phyloP scores from a whole-genome alignment of 2,888 invertebrate species.

The Yponomeuta plumbellus region DNA sequence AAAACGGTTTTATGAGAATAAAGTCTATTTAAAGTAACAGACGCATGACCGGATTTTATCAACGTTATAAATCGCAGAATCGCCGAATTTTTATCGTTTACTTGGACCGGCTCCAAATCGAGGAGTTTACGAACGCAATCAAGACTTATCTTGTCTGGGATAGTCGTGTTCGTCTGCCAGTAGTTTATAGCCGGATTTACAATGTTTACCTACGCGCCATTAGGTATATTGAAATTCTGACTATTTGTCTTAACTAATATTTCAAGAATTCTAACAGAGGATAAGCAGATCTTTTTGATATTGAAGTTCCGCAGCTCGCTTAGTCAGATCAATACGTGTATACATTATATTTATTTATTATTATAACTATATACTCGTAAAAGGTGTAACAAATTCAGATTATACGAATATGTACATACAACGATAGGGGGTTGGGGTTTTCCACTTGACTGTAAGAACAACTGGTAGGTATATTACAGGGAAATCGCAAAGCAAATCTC shows the following conservation, averaged over 20 bases:
- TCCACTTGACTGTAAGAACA: too few species aligned
- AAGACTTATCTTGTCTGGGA: neutral
- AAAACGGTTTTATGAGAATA: neutral
- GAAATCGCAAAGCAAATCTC: too few species aligned
- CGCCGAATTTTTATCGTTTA: neutral
- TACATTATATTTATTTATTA: too few species aligned
- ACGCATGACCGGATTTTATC: neutral
- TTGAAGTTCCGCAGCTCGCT: too few species aligned
- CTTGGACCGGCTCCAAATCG: constrained; percentile 1
- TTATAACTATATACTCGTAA: too few species aligned
- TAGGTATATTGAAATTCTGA: neutral
- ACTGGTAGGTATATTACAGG: too few species aligned
- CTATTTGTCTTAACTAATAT: neutral
- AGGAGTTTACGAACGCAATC: neutral
- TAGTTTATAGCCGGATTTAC: neutral
- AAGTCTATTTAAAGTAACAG: neutral
- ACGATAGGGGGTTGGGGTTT: too few species aligned
- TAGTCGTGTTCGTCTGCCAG: neutral
- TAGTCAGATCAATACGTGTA: too few species aligned
- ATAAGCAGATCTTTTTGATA: too few species aligned
- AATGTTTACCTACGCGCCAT: neutral
- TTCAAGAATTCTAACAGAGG: too few species aligned
- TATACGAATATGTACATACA: too few species aligned
- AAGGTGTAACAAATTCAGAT: too few species aligned
- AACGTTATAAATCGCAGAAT: neutral